Evolutionary conservation across 2,113 vertebrate genomes (phyloP).

Genomic region (crab-eating macaque (Macaca fascicularis)): T2T-MFA8v1.1 NC_088379.1:157001001-157001500

Average conservation of each 20-base stretch:
- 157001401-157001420: conserved; percentile 72
- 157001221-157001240: conserved; percentile 57
- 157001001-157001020: neutral
- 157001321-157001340: conserved; percentile 32
- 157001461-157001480: conserved; percentile 53
- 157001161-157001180: neutral
- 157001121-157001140: conserved; percentile 52
- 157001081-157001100: conserved; percentile 1
- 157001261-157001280: neutral
- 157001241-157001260: conserved; percentile 16
- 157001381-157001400: conserved; percentile 66
- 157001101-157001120: conserved; percentile 27
- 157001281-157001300: neutral
- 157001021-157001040: neutral
- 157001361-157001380: conserved; percentile 58
- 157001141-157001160: neutral
- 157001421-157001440: conserved; percentile 57
- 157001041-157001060: neutral
- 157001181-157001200: neutral
- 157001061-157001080: neutral
- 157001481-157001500: conserved; percentile 47
- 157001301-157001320: conserved; percentile 36
- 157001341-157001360: conserved; percentile 51
- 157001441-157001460: conserved; percentile 63
- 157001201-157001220: conserved; percentile 25